These are phyloP conservation scores for Pristionchus arcanus DNA, from an alignment of 2,888 invertebrate species.

Conservation along the genomic window DNA sequence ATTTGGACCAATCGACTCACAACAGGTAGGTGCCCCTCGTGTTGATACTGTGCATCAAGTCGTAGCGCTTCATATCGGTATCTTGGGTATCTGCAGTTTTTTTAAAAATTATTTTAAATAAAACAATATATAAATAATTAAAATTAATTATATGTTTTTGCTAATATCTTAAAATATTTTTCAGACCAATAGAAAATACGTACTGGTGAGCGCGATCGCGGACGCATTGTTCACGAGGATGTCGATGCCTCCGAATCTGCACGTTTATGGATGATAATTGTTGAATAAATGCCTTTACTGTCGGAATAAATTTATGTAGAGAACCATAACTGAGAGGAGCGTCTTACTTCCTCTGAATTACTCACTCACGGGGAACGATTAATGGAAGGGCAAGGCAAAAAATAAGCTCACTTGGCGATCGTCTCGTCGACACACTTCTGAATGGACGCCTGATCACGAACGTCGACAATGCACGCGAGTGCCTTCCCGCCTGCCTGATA, in stretches of 20 bases:
- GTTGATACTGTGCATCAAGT: constrained; percentile 95
- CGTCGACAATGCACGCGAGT: constrained; percentile 87
- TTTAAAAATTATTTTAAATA: no score
- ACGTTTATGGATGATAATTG: neutral
- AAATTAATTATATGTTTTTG: no score
- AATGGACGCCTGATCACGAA: constrained; percentile 88
- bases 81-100: constrained; percentile 80
- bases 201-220: constrained; percentile 84
- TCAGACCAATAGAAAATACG: no score
- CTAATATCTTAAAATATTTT: no score
- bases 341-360: no score
- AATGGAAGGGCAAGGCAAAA: no score
- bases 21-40: constrained; percentile 95
- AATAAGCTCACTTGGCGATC: constrained; percentile 80
- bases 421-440: constrained; percentile 78
- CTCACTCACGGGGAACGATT: no score
- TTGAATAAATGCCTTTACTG: no score
- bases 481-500: constrained; percentile 68
- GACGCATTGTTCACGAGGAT: constrained; percentile 95
- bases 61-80: constrained; percentile 93
- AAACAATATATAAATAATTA: no score
- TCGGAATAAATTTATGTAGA: no score
- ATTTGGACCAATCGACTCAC: constrained; percentile 82
- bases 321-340: no score
- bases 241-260: constrained; percentile 93